Evolutionary conservation across 2,113 vertebrate species (phyloP).

Genomic region (Pogonocichla stellata): DNA sequence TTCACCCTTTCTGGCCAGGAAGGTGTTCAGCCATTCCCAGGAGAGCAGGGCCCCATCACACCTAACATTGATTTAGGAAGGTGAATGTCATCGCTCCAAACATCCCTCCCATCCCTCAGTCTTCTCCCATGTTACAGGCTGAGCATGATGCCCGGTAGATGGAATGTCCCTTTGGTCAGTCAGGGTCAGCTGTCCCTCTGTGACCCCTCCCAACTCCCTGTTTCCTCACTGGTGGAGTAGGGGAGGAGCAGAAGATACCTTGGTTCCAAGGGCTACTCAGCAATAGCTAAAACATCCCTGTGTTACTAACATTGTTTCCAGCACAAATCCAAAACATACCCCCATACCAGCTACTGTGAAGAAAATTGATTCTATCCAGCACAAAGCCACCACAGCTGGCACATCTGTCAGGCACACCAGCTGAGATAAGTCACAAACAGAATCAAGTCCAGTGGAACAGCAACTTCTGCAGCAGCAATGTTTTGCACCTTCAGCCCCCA

Average conservation of each 20-base stretch:
- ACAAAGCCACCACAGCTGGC: not conserved
- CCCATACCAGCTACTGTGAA: not conserved
- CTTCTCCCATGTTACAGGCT: not conserved
- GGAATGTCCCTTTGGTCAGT: not conserved
- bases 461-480: not conserved
- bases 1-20: not conserved
- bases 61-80: not conserved
- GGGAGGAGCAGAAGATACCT: not conserved
- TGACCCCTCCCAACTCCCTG: rapidly evolving
- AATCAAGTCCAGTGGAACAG: not conserved
- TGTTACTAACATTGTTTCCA: not conserved
- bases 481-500: rapidly evolving
- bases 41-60: rapidly evolving
- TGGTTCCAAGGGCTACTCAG: not conserved
- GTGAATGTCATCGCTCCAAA: rapidly evolving
- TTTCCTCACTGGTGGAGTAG: no score
- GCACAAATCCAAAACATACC: not conserved
- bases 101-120: not conserved
- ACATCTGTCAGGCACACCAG: not conserved
- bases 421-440: not conserved
- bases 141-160: not conserved
- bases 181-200: not conserved
- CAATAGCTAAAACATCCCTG: not conserved
- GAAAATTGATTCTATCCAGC: not conserved
- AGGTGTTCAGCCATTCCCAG: not conserved